Base-by-base conservation (phyloP, 2,888 invertebrate genomes). In the Mermis nigrescens region DNA sequence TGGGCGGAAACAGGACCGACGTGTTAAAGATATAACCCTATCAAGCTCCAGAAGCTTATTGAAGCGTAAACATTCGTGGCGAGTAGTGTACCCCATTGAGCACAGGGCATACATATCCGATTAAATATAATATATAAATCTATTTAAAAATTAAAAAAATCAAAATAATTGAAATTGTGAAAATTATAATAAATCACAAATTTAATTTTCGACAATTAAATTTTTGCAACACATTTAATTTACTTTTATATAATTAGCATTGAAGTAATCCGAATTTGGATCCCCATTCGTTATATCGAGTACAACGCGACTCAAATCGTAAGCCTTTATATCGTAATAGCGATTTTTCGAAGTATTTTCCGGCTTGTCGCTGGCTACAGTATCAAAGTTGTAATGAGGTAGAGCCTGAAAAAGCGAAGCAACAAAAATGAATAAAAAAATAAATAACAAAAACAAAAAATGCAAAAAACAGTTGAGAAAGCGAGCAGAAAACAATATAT, bases 281-380 rank as follows among this genome's bases (percentile, higher is more conserved):
- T 73, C 72, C 22, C 58, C 66, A 27, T 65, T 64, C 15, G 63
- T 53, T 24, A 12, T 53, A 12, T 70, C 67, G 59, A 77, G 64
- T 52, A 67, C 68, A 2, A 78, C 76, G 54, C 78, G 66, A 1
- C 76, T 73, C 57, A 74, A 72, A 63, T 78, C 78, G 62, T 70
- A 73, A 57, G 77, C 76, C 24, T 75, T 66, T 1, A 78, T 76
- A 67, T 78, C 78, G 46, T 75, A 74, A 68, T 78, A 78, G 31
- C 77, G 72, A 65, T 76, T 76, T 46, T 67, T 70, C 28, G 59
- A 58, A 15, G 60, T 59, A 53, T 70, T 71, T 54, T 70, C 69
- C 45, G 64, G 65, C 38, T 63, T 53, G 24, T 64, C 65, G 58
- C 68, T 69, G 19, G 69, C 66, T 7, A 64, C 61, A 15, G 67